phyloP scores from a whole-genome alignment of 2,113 vertebrate species.

The Anguilla japonica region DNA sequence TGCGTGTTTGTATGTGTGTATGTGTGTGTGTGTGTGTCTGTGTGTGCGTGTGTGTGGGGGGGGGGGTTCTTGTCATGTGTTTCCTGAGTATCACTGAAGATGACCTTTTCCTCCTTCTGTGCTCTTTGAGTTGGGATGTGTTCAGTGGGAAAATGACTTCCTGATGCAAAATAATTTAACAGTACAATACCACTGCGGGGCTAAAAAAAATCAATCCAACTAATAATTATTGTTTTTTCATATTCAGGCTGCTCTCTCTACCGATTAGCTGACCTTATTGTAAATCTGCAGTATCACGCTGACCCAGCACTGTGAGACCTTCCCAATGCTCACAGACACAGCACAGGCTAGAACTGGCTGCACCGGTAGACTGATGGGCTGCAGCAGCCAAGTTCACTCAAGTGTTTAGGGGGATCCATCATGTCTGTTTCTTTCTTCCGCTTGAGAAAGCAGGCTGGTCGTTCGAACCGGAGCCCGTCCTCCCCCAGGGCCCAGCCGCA shows the following conservation, averaged over 20 bases:
- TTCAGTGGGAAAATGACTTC: constrained; percentile 24
- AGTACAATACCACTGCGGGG: not conserved
- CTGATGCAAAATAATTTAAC: constrained; percentile 2
- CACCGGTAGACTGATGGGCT: constrained; percentile 42
- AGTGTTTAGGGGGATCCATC: constrained; percentile 49
- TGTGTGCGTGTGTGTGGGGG: too few relatives aligned
- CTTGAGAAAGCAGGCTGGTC: constrained; percentile 48
- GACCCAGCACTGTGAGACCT: constrained; percentile 30
- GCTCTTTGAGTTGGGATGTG: constrained; percentile 1
- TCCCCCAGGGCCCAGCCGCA: constrained; percentile 38
- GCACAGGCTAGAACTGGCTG: constrained; percentile 38
- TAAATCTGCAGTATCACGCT: not conserved
- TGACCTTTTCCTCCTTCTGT: constrained; percentile 11
- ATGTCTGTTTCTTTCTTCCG: constrained; percentile 43
- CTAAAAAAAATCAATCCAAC: not conserved
- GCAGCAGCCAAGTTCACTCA: constrained; percentile 44
- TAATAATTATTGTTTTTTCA: not conserved
- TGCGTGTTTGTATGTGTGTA: too few relatives aligned
- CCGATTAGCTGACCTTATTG: not conserved
- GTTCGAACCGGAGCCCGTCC: constrained; percentile 44
- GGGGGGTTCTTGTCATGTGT: not conserved
- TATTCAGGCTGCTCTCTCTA: not conserved
- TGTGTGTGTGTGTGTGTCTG: too few relatives aligned
- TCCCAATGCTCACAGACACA: constrained; percentile 33
- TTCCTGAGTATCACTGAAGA: not conserved